These are phyloP conservation scores for Hydrotaea diabolus DNA, from an alignment of 2,888 invertebrate species.

Conservation along the genomic window DNA sequence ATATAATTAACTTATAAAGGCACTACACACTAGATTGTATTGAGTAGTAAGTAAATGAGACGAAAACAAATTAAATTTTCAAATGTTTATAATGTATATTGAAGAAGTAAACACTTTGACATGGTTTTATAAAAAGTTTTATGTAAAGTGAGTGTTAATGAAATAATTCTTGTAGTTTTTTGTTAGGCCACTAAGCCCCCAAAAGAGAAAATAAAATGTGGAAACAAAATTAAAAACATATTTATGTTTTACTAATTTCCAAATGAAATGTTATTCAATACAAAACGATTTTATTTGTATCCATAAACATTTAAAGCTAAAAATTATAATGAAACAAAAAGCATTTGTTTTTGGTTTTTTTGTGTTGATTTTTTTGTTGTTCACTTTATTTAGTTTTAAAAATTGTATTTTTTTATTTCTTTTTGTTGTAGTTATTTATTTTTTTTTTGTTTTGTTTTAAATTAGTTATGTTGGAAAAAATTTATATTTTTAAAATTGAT, in stretches of 20 bases:
- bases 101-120: conserved; percentile 32
- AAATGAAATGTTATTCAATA: neutral
- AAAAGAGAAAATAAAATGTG: neutral
- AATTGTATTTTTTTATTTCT: conserved; percentile 57
- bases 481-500: conserved; percentile 70
- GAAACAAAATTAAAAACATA: neutral
- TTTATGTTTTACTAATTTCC: neutral
- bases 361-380: conserved; percentile 14
- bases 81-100: neutral
- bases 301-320: neutral
- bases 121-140: conserved; percentile 35
- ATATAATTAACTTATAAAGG: neutral
- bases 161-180: too few relatives aligned
- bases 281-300: neutral
- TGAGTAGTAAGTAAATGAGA: neutral
- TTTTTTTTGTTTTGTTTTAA: conserved; percentile 68
- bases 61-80: neutral
- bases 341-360: conserved; percentile 12
- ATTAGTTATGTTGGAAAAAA: conserved; percentile 64
- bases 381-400: conserved; percentile 54
- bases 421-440: conserved; percentile 46
- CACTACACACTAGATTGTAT: neutral
- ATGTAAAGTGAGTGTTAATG: conserved; percentile 20
- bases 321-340: conserved; percentile 41
- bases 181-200: too few relatives aligned